phyloP scores from a whole-genome alignment of 2,888 invertebrate genomes.

The Calameuta pallipes region DNA sequence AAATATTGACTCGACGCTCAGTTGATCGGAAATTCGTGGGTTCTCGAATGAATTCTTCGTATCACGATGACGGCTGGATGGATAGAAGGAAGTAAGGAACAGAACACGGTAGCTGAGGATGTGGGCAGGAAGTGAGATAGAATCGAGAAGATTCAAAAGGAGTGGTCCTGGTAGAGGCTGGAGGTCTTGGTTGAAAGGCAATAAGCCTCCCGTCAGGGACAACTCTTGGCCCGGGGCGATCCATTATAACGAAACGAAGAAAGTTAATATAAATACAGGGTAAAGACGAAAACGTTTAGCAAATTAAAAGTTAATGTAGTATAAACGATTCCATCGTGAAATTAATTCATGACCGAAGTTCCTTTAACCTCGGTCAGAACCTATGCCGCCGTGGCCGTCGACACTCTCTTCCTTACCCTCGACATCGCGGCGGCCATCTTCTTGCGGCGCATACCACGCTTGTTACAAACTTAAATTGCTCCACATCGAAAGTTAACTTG shows the following conservation, averaged over 20 bases:
- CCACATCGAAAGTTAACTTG: slow-evolving; percentile 52
- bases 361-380: slow-evolving; percentile 15
- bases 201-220: slow-evolving; percentile 40
- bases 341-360: slow-evolving; percentile 50
- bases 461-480: slow-evolving; percentile 56
- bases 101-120: slow-evolving; percentile 9
- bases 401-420: slow-evolving; percentile 2
- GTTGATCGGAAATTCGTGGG: not conserved
- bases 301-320: slow-evolving; percentile 51
- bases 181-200: slow-evolving; percentile 22
- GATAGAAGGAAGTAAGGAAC: not conserved
- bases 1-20: not conserved
- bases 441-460: slow-evolving; percentile 41
- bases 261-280: slow-evolving; percentile 39
- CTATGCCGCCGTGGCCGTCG: not conserved
- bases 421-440: slow-evolving; percentile 7
- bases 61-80: not conserved
- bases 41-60: not conserved
- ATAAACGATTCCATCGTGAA: slow-evolving; percentile 46
- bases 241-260: slow-evolving; percentile 38
- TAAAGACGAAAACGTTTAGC: slow-evolving; percentile 34
- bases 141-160: slow-evolving; percentile 6
- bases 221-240: slow-evolving; percentile 34
- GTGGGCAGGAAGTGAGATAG: not conserved
- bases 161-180: not conserved